Evolutionary conservation across 2,888 invertebrate species (phyloP).

Genomic region (Sthenelais limicola): DNA sequence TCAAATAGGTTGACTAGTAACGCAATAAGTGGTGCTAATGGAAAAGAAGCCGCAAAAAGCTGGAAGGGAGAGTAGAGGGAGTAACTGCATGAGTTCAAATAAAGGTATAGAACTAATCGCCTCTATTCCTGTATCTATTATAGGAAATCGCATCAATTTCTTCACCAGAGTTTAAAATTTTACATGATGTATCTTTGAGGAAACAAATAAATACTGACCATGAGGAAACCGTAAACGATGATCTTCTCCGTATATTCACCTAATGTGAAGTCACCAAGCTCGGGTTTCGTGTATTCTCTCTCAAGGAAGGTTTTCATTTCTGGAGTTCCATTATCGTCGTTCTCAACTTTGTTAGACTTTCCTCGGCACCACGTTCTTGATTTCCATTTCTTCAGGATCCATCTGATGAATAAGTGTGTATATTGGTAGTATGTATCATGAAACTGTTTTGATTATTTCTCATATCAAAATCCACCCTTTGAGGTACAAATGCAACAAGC

Average conservation of each 20-base stretch:
- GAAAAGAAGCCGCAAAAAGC: conserved; percentile 74
- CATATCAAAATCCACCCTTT: too few species aligned
- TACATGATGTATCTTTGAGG: background rate
- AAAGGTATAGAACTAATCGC: too few species aligned
- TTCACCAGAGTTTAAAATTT: background rate
- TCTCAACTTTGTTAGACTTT: conserved; percentile 4
- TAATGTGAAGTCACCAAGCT: conserved; percentile 72
- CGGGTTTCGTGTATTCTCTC: conserved; percentile 71
- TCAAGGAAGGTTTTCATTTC: conserved; percentile 57
- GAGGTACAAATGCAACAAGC: too few species aligned
- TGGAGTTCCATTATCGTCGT: background rate
- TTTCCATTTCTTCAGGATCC: conserved; percentile 54
- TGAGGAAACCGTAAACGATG: conserved; percentile 73
- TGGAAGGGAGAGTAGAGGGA: conserved; percentile 55
- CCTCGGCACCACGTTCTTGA: conserved; percentile 44
- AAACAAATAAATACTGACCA: conserved; percentile 62
- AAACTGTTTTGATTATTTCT: too few species aligned
- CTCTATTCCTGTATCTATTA: too few species aligned
- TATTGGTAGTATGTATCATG: background rate
- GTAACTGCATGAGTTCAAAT: too few species aligned
- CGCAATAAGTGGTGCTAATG: conserved; percentile 73
- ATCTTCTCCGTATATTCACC: conserved; percentile 74
- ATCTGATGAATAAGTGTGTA: background rate
- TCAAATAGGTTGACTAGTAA: conserved; percentile 72
- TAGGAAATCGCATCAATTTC: background rate